phyloP scores from a whole-genome alignment of 2,888 invertebrate genomes.

The Pristionchus maxplancki region DNA sequence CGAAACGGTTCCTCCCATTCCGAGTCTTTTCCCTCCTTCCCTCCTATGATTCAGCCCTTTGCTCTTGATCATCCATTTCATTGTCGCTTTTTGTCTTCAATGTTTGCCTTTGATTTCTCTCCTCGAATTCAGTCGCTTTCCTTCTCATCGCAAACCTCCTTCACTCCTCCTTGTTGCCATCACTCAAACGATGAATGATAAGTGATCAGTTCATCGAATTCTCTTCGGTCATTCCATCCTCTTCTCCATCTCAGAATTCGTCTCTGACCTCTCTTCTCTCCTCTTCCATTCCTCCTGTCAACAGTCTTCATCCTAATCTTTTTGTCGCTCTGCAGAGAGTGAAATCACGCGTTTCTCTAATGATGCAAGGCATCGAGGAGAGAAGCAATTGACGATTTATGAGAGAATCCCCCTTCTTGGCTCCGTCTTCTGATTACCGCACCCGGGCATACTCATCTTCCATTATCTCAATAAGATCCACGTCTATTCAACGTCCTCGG shows the following conservation, averaged over 20 bases:
- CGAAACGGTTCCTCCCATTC: neutral
- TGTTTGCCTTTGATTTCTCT: neutral
- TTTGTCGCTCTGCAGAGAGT: conserved; percentile 7
- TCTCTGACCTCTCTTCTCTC: neutral
- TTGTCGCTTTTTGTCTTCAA: conserved; percentile 23
- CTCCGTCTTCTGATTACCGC: too few relatives aligned
- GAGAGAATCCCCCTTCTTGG: too few relatives aligned
- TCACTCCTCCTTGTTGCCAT: neutral
- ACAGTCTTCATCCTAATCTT: conserved; percentile 5
- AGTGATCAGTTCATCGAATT: neutral
- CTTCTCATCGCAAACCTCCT: neutral
- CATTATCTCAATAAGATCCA: neutral
- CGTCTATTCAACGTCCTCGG: neutral
- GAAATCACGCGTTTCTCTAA: conserved; percentile 17
- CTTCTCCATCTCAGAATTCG: neutral
- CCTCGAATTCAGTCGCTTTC: neutral
- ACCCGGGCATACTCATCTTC: too few relatives aligned
- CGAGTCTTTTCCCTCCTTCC: neutral
- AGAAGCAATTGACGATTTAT: neutral
- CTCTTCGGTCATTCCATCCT: neutral
- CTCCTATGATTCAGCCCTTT: neutral
- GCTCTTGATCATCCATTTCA: conserved; percentile 11
- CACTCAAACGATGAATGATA: neutral
- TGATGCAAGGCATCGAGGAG: neutral
- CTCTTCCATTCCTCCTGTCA: neutral